Evolutionary conservation across 2,113 vertebrate species (phyloP).

Genomic region (Progne subis): DNA sequence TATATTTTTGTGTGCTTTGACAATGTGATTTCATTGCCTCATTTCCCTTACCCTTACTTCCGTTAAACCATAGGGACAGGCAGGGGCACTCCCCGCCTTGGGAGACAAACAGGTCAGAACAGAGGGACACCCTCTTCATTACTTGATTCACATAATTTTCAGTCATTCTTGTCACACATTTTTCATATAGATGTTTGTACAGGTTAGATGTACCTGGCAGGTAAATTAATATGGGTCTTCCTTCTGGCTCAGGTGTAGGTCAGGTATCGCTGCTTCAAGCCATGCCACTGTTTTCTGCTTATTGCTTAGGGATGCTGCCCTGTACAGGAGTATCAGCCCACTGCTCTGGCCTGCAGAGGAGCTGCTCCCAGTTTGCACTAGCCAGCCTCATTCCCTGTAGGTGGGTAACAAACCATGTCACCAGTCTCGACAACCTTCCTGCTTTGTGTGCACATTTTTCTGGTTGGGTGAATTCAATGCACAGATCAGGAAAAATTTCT

Average conservation of each 20-base stretch:
- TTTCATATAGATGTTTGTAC: background rate
- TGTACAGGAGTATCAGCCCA: background rate
- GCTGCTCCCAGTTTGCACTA: background rate
- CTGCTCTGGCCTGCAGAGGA: background rate
- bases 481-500: background rate
- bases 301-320: background rate
- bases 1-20: background rate
- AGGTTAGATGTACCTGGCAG: background rate
- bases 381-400: background rate
- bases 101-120: background rate
- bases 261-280: background rate
- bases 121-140: background rate
- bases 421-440: background rate
- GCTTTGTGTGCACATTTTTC: background rate
- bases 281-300: background rate
- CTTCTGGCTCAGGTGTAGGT: background rate
- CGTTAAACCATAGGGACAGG: background rate
- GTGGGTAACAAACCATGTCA: background rate
- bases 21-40: background rate
- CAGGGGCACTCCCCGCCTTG: rapidly evolving
- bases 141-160: background rate
- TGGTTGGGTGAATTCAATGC: background rate
- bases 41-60: constrained; percentile 10
- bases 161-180: background rate
- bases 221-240: background rate